phyloP scores from a whole-genome alignment of 2,888 invertebrate species.

The Campopleginae sp. region DNA sequence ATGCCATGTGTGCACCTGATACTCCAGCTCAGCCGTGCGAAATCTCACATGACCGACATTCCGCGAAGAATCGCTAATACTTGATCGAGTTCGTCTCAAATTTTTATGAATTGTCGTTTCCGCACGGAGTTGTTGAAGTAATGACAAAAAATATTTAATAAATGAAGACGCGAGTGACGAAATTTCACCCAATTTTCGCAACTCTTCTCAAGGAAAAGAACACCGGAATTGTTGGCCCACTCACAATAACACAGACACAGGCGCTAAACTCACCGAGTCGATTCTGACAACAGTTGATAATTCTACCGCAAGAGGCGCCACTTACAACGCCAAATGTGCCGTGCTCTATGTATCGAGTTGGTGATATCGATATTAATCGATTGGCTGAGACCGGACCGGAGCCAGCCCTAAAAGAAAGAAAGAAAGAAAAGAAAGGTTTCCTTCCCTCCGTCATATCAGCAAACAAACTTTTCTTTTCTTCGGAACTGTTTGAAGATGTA shows the following conservation, averaged over 20 bases:
- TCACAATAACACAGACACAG: not conserved
- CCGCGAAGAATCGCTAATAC: not conserved
- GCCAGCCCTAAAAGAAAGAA: not conserved
- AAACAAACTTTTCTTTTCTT: not conserved
- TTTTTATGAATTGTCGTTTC: not conserved
- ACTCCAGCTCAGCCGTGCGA: not conserved
- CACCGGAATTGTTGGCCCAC: not conserved
- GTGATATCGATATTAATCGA: too few relatives aligned
- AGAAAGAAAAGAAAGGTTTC: not conserved
- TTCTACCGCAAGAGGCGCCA: not conserved
- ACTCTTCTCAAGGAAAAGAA: not conserved
- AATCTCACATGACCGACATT: not conserved
- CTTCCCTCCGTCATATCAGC: not conserved
- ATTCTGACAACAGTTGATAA: not conserved
- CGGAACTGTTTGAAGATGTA: not conserved
- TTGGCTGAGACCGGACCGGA: too few relatives aligned
- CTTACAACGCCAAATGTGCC: not conserved
- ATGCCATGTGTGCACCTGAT: slow-evolving; percentile 37
- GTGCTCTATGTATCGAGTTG: too few relatives aligned
- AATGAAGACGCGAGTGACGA: not conserved
- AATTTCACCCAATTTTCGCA: not conserved
- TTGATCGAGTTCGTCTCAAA: not conserved
- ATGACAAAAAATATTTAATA: not conserved
- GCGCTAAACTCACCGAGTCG: not conserved
- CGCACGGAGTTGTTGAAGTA: not conserved